Conservation (phyloP, 2,797 vertebrate genomes). For the Spheniscus humboldti region DNA sequence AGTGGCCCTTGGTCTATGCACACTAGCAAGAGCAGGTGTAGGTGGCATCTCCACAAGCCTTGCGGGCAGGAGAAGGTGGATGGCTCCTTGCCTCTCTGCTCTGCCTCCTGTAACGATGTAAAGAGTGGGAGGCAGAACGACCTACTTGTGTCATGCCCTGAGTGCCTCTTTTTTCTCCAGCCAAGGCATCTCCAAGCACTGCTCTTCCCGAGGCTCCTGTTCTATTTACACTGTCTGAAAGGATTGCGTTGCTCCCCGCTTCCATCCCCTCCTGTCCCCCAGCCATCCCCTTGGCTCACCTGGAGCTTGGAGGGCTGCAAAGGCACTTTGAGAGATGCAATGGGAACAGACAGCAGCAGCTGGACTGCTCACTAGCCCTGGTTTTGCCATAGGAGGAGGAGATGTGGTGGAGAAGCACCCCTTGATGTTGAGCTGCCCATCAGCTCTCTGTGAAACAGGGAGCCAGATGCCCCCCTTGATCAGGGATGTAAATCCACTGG, state of each 20-base stretch:
- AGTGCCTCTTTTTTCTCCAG: not conserved
- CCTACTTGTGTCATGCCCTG: not conserved
- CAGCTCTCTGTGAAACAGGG: accelerated
- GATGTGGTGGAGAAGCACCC: not conserved
- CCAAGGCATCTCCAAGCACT: not conserved
- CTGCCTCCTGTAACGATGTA: not conserved
- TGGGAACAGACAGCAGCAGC: not conserved
- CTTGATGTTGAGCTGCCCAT: accelerated
- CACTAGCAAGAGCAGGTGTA: not conserved
- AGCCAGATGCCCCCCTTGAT: no score
- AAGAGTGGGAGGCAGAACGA: not conserved
- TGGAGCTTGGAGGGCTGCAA: not conserved
- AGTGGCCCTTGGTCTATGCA: not conserved
- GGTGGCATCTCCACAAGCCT: not conserved
- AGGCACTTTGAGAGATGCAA: not conserved
- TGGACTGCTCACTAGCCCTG: accelerated
- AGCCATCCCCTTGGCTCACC: not conserved
- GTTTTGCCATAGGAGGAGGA: not conserved
- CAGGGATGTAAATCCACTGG: not conserved
- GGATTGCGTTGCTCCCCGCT: not conserved
- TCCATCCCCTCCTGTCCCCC: not conserved
- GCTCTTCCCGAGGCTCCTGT: not conserved
- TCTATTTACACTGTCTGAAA: not conserved
- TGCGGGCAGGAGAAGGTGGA: not conserved
- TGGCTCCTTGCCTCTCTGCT: not conserved